phyloP scores from a whole-genome alignment of 2,113 vertebrate genomes.

The Campylorhamphus procurvoides region DNA sequence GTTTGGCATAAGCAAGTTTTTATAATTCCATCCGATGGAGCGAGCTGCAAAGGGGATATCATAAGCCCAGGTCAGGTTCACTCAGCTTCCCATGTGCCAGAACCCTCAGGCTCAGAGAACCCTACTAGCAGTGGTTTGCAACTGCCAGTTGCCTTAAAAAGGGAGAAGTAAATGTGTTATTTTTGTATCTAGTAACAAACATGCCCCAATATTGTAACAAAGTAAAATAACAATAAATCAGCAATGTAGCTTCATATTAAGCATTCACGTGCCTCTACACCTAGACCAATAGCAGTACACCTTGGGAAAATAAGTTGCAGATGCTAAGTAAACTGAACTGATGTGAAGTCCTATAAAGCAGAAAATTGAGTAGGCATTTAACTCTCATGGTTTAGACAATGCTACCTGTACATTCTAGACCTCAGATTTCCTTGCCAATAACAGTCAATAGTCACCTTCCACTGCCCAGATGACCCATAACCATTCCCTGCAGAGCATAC shows the following conservation, averaged over 20 bases:
- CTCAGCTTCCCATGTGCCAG: fast-evolving
- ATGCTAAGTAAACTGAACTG: not conserved
- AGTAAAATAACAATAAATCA: not conserved
- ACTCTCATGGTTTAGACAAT: not conserved
- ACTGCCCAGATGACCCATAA: not conserved
- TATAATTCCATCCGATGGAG: not conserved
- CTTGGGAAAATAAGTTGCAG: not conserved
- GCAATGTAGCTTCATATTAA: not conserved
- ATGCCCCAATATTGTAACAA: not conserved
- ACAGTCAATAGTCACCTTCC: not conserved
- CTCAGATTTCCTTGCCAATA: not conserved
- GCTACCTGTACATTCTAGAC: not conserved
- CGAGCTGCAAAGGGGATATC: not conserved
- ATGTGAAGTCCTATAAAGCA: not conserved
- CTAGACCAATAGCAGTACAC: not conserved
- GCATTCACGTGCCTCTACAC: not conserved
- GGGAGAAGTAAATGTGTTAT: not conserved
- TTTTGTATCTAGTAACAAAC: not conserved
- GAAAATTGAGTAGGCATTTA: not conserved
- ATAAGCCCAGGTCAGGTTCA: too few relatives aligned
- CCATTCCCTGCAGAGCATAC: not conserved
- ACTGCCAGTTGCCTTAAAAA: not conserved
- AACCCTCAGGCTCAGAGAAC: not conserved
- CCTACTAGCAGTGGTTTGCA: not conserved
- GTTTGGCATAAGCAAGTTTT: not conserved